phyloP scores from a whole-genome alignment of 1,140 invertebrate species.

The Campoletis sonorensis region DNA sequence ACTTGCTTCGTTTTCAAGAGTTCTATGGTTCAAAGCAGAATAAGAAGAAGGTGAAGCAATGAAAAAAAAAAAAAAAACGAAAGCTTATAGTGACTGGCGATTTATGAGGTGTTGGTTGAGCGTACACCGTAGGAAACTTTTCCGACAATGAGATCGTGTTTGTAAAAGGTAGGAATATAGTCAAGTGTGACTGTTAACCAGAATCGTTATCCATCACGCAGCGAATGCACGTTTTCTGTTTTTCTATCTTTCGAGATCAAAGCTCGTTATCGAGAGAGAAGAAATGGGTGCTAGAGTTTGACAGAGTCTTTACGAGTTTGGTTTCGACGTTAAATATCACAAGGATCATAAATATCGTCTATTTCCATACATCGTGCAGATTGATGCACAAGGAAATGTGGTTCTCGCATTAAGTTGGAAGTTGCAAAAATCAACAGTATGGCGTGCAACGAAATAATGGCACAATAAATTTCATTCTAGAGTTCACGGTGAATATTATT shows the following conservation, averaged over 20 bases:
- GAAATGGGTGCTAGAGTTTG: conserved; percentile 1
- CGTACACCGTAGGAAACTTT: neutral
- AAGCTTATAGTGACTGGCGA: neutral
- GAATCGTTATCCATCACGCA: conserved; percentile 4
- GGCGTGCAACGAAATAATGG: neutral
- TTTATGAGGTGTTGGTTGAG: conserved; percentile 29
- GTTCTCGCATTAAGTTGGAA: too few relatives aligned
- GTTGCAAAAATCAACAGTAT: conserved; percentile 23
- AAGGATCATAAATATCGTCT: neutral
- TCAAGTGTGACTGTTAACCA: neutral
- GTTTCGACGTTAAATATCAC: neutral
- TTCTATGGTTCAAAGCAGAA: neutral
- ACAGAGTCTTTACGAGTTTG: conserved; percentile 30
- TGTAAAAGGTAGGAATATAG: neutral
- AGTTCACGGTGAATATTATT: too few relatives aligned
- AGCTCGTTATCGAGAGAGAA: conserved; percentile 30
- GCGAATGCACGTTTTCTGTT: neutral
- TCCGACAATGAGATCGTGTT: conserved; percentile 20
- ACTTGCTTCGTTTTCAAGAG: conserved; percentile 22
- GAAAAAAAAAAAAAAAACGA: conserved; percentile 22
- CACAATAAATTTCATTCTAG: too few relatives aligned
- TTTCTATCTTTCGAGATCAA: conserved; percentile 13
- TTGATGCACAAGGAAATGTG: too few relatives aligned
- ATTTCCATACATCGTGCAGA: too few relatives aligned
- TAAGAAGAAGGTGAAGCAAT: neutral